Evolutionary conservation across 2,888 invertebrate species (phyloP).

Genomic region (Thecophora atra): DNA sequence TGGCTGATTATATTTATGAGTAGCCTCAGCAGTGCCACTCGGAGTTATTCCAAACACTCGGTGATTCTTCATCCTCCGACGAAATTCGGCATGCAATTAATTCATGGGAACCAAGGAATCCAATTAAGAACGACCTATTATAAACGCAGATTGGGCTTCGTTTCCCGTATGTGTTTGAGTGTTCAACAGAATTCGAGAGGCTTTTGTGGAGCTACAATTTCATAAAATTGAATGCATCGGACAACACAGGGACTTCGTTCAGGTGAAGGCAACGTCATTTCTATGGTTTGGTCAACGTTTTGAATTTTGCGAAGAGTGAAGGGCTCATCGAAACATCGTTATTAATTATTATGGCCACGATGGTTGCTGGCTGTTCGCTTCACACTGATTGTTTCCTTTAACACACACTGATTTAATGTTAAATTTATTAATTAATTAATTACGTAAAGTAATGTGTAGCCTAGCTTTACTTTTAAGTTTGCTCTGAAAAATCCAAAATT

Average conservation of each 20-base stretch:
- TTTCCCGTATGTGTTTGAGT: neutral
- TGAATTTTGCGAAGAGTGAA: neutral
- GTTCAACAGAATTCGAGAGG: no score
- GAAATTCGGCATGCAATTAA: conserved; percentile 17
- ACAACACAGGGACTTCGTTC: neutral
- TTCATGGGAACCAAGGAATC: conserved; percentile 20
- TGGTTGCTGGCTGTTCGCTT: conserved; percentile 7
- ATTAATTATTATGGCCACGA: conserved; percentile 17
- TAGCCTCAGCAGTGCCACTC: neutral
- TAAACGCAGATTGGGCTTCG: neutral
- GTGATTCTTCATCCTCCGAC: neutral
- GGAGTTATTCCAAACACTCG: no score
- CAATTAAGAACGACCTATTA: conserved; percentile 19
- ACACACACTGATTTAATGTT: no score
- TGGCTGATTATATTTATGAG: neutral
- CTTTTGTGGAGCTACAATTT: neutral
- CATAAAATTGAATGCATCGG: conserved; percentile 10
- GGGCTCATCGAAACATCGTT: conserved; percentile 5
- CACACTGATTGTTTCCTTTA: conserved; percentile 1
- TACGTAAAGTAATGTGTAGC: no score
- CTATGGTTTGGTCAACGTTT: neutral
- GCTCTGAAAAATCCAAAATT: no score
- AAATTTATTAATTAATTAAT: conserved; percentile 14
- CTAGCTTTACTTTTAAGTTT: no score
- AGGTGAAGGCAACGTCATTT: conserved; percentile 8